Base-by-base conservation (phyloP, 2,113 vertebrate genomes). In the Mesembrinibis cayennensis region DNA sequence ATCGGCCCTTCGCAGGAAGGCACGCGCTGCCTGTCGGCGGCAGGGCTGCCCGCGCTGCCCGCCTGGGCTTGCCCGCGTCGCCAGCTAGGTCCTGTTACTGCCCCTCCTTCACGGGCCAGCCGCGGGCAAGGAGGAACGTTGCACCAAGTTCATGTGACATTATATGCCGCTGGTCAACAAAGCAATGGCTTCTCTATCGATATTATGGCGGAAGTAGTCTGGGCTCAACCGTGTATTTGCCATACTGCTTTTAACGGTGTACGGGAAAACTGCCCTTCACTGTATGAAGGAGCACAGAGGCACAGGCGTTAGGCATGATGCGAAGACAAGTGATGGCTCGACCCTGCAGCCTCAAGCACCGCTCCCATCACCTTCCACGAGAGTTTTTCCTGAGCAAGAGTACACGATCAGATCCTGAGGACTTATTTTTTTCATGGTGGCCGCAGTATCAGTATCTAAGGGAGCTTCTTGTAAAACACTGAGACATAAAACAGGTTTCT, bases 401-500 rank as follows among this genome's bases (percentile, higher is more conserved):
- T 20, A 38, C n/a, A 13, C 3, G 8, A 47, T 42, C 44, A 49
- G 32, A 62, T 65, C 50, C 47, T 15, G 5, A 47, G 38, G 30
- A 72, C 67, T 85, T 83, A 21, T 20, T 83, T 71, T 86, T 86
- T 86, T 65, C 45, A 49, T 21, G 38, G 70, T 89, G 53, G 63
- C 53, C 27, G 1, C 55, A 40, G 40, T 66, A 86, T 90, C 81
- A 85, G 83, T 95, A 84, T 69, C 72, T 94, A 58, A 89, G 52
- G 82, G 67, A 96, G 47, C 93, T 94, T 88, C 85, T 44, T 66
- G 67, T 94, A 94, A 81, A 96, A 69, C 74, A 69, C 52, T 71
- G 80, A 95, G 89, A 42, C 66, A 63, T 81, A 87, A 86, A 97
- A 96, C 91, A 96, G 94, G 94, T 94, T 97, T 96, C 69, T 95